Evolutionary conservation across 2,888 invertebrate species (phyloP), one percentile per base, ranked within the genome.

Genomic region (Phyllotreta cruciferae): DNA sequence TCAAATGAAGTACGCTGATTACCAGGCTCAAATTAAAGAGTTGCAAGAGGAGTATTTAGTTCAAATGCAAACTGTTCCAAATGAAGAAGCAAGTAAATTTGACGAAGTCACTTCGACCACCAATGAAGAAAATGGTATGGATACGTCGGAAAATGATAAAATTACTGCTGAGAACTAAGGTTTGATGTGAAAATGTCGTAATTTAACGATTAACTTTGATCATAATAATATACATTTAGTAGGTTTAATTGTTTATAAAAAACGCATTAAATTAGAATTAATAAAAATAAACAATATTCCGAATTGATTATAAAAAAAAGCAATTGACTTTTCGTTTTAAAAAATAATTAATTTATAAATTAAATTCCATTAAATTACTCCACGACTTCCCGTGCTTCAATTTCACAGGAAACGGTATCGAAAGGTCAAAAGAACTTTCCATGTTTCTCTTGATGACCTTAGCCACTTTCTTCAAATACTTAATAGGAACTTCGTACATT

Each of bases 401-500:
- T 84, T 94, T 96, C 0, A 97, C 95, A 5, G 93, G 93, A 62
- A 97, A 83, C n/a, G 90, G 90, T 2, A 98, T 91, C 55, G 85
- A 85, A 34, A 96, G 81, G 63, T 83, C 81, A 5, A 90, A 86
- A 9, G 90, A 88, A 60, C 85, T 84, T 79, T 96, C 94, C 96
- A 98, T 96, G 24, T 87, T 86, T 44, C 85, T 80, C 75, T 90
- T 90, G 9, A 98, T 80, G 53, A 91, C 83, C 63, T 79, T 80
- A 0, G 87, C 85, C 52, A 91, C 87, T 69, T 82, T 78, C 9
- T 81, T 76, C 44, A 88, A 79, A 73, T 87, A 85, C 3, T 83
- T 79, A 60, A 83, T 78, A 7, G 87, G 85, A 3, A 94, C 92
- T 85, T 99, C 97, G 77, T 93, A 97, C 35, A 99, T 88, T 1